These are phyloP conservation scores for Cosmia pyralina DNA, from an alignment of 2,888 invertebrate species.

Conservation along the genomic window DNA sequence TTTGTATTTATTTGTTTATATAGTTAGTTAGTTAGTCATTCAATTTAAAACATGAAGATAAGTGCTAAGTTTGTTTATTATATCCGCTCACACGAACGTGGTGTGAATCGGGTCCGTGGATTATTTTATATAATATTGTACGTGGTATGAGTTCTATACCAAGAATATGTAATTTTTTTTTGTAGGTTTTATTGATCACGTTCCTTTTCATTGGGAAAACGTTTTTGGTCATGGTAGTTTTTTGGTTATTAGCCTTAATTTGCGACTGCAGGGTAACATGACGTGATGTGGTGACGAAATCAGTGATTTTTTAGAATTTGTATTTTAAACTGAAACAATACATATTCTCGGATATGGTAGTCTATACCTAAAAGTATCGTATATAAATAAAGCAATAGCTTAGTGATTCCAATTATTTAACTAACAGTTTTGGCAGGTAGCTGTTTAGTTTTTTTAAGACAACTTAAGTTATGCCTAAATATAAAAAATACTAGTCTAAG, in stretches of 20 bases:
- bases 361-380: not conserved
- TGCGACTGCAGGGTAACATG: not conserved
- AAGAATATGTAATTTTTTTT: not conserved
- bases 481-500: not conserved
- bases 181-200: not conserved
- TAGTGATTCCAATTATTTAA: not conserved
- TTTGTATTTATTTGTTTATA: too few relatives aligned
- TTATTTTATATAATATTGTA: too few relatives aligned
- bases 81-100: too few relatives aligned
- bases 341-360: not conserved
- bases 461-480: too few relatives aligned
- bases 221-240: not conserved
- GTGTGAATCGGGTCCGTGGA: too few relatives aligned
- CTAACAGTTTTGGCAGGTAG: not conserved
- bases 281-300: not conserved
- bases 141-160: too few relatives aligned
- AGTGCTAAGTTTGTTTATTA: not conserved
- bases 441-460: not conserved
- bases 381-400: not conserved
- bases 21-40: too few relatives aligned
- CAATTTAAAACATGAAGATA: too few relatives aligned
- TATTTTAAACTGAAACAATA: not conserved
- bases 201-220: not conserved
- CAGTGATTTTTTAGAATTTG: not conserved
- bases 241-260: not conserved